These are phyloP conservation scores for Chauna torquata DNA, from an alignment of 2,113 vertebrate species.

Conservation along the genomic window DNA sequence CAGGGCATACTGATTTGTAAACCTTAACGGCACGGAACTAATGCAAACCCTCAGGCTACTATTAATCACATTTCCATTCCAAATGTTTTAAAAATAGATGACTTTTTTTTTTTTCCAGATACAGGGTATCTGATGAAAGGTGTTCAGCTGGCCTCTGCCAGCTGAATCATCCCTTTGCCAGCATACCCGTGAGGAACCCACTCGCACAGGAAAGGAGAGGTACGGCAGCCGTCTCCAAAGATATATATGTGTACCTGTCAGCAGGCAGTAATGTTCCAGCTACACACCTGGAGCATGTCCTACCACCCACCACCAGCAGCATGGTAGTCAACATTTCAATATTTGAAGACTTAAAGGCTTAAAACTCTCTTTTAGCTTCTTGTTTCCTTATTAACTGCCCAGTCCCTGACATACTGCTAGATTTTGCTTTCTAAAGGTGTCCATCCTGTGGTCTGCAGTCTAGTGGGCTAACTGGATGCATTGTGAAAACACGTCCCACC, in stretches of 20 bases:
- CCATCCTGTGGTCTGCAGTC: background rate
- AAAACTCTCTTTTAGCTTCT: background rate
- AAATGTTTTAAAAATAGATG: background rate
- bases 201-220: background rate
- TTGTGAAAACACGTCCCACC: background rate
- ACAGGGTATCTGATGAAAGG: background rate
- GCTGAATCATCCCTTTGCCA: background rate
- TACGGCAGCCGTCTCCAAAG: background rate
- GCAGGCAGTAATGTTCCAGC: background rate
- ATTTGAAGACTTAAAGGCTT: background rate
- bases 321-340: background rate
- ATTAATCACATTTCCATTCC: background rate
- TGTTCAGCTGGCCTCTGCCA: background rate
- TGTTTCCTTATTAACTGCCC: background rate
- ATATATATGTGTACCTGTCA: background rate
- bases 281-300: background rate
- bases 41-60: slow-evolving; percentile 1
- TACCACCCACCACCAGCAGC: background rate
- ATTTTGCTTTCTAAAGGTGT: background rate
- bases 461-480: background rate
- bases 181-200: background rate
- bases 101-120: background rate
- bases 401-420: background rate
- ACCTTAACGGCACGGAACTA: background rate
- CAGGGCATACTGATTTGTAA: background rate